Percentiles rank a stretch among this genome's conserved stretches.
These are phyloP conservation scores for Tricholauxania praeusta DNA, from an alignment of 2,888 invertebrate genomes.

Conservation along the genomic window DNA sequence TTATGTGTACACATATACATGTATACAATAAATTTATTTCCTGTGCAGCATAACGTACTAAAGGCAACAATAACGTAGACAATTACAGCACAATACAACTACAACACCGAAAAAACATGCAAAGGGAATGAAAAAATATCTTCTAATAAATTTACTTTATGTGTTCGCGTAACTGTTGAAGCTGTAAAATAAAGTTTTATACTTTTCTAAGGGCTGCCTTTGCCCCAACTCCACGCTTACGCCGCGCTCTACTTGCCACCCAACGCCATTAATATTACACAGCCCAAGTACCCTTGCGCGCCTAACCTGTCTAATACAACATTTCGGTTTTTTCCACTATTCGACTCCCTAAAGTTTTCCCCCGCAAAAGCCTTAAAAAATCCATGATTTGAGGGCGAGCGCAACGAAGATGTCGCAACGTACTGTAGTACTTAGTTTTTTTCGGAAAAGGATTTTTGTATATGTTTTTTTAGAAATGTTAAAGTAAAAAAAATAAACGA, in stretches of 20 bases:
- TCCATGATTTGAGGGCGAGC: conserved; percentile 27
- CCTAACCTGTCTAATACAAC: conserved; percentile 58
- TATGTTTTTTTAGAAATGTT: conserved; percentile 36
- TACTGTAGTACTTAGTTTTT: conserved; percentile 24
- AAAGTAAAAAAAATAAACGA: conserved; percentile 32
- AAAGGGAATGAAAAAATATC: conserved; percentile 62
- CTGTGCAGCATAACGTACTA: conserved; percentile 27
- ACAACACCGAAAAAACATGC: conserved; percentile 64
- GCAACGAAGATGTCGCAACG: conserved; percentile 24
- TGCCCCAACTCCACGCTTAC: conserved; percentile 12
- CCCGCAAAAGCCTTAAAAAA: conserved; percentile 18
- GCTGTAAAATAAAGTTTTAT: conserved; percentile 49
- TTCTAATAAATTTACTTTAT: conserved; percentile 68
- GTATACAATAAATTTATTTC: conserved; percentile 36
- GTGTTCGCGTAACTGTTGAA: conserved; percentile 52
- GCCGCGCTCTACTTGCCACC: conserved; percentile 33
- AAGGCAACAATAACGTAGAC: conserved; percentile 26
- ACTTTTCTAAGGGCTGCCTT: conserved; percentile 37
- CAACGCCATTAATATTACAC: conserved; percentile 38
- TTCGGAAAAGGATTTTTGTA: conserved; percentile 31
- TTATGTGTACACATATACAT: too few species aligned
- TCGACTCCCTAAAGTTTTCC: conserved; percentile 3
- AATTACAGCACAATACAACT: conserved; percentile 57
- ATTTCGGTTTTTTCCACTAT: conserved; percentile 54
- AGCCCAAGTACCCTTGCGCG: conserved; percentile 29